These are phyloP conservation scores for Dipodomys ordii DNA, from an alignment of 2,113 vertebrate species.

Conservation along the genomic window DNA sequence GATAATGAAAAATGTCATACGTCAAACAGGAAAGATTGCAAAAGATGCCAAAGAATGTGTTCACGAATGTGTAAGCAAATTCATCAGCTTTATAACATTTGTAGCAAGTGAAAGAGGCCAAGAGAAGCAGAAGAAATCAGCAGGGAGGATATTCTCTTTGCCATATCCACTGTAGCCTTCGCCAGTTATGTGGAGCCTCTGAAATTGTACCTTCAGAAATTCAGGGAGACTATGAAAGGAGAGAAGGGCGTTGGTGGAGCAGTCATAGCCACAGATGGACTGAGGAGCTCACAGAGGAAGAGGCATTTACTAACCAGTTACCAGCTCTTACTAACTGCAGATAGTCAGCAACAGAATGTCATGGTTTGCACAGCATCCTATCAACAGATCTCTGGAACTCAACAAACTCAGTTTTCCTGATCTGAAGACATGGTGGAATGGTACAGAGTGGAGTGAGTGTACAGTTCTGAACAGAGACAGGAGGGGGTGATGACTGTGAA, in stretches of 20 bases:
- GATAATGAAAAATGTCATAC: conserved; percentile 99
- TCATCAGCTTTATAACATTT: conserved; percentile 98
- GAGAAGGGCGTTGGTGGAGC: conserved; percentile 94
- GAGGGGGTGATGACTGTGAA: conserved; percentile 83
- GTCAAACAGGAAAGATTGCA: conserved; percentile 97
- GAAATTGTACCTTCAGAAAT: conserved; percentile 98
- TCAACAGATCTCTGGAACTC: conserved; percentile 91
- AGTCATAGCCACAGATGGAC: conserved; percentile 90
- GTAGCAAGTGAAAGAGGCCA: conserved; percentile 98
- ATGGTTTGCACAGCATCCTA: conserved; percentile 99
- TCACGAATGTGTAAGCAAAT: conserved; percentile 98
- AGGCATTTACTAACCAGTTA: conserved; percentile 95
- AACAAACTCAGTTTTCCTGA: conserved; percentile 98
- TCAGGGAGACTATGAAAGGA: conserved; percentile 99
- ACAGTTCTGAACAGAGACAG: conserved; percentile 81
- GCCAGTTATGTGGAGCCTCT: conserved; percentile 99
- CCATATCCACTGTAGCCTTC: conserved; percentile 98
- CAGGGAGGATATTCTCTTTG: conserved; percentile 98
- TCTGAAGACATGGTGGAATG: conserved; percentile 80
- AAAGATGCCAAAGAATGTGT: conserved; percentile 99
- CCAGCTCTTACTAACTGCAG: conserved; percentile 96
- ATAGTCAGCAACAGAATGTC: conserved; percentile 97
- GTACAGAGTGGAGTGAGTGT: conserved; percentile 61
- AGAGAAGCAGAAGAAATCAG: conserved; percentile 98
- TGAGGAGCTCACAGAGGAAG: conserved; percentile 94